A percentile compares a stretch with the other conserved stretches of the same genome.
These are phyloP conservation scores for Lepidotrigona ventralis DNA, from an alignment of 1,140 invertebrate genomes.

Conservation along the genomic window DNA sequence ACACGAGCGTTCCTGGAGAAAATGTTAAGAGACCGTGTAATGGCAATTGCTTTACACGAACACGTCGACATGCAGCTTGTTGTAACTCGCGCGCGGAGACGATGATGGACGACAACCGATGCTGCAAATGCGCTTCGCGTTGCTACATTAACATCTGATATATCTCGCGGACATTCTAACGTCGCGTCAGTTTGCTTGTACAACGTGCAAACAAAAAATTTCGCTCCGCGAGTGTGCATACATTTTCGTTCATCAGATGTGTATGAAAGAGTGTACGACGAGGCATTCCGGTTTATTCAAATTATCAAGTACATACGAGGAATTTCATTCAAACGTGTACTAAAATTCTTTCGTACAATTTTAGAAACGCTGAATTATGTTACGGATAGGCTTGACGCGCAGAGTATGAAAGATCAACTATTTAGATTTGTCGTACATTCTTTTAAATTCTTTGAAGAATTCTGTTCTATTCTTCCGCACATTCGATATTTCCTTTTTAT, in stretches of 20 bases:
- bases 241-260: not conserved
- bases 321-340: not conserved
- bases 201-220: not conserved
- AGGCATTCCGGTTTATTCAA: not conserved
- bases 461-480: too few relatives aligned
- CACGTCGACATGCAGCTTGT: not conserved
- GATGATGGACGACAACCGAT: constrained; percentile 17
- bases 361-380: not conserved
- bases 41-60: constrained; percentile 30
- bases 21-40: constrained; percentile 24
- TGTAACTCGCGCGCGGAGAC: not conserved
- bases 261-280: not conserved
- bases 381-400: not conserved
- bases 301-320: not conserved
- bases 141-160: constrained; percentile 27
- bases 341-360: not conserved
- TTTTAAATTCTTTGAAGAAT: too few relatives aligned
- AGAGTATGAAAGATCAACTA: not conserved
- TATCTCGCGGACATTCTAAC: constrained; percentile 14
- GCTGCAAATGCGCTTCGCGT: constrained; percentile 37
- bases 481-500: too few relatives aligned
- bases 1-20: constrained; percentile 40
- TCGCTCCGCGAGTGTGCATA: not conserved
- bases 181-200: not conserved
- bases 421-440: too few relatives aligned